These are phyloP conservation scores for Zosterops hypoxanthus DNA, from an alignment of 2,113 vertebrate species.

Conservation along the genomic window DNA sequence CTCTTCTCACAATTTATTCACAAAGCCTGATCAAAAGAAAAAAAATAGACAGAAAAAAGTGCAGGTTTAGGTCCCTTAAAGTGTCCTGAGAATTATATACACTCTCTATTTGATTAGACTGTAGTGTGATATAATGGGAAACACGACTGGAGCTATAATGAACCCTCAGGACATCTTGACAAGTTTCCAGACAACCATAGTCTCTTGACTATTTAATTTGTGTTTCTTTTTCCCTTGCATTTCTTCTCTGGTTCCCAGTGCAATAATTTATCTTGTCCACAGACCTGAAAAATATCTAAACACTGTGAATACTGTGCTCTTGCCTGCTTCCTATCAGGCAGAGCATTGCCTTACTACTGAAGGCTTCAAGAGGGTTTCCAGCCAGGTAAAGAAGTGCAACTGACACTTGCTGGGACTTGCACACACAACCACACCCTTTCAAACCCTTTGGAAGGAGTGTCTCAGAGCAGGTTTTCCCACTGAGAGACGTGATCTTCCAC, in stretches of 20 bases:
- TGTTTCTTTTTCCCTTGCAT: neutral
- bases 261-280: neutral
- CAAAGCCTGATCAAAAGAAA: neutral
- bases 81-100: neutral
- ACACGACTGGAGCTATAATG: neutral
- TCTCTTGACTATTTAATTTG: neutral
- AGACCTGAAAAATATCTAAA: neutral
- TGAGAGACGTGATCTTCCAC: neutral
- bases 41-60: neutral
- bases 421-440: constrained; percentile 3
- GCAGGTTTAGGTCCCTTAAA: neutral
- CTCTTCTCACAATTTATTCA: neutral
- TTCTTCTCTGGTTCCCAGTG: neutral
- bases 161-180: neutral
- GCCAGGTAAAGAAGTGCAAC: neutral
- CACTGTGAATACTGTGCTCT: neutral
- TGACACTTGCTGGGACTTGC: neutral
- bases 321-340: neutral
- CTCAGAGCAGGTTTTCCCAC: constrained; percentile 48
- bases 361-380: neutral
- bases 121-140: neutral
- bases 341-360: neutral
- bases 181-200: neutral
- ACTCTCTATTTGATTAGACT: neutral
- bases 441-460: constrained; percentile 7